Conservation (phyloP, 1,140 invertebrate species). For the Trichogramma pretiosum region DNA sequence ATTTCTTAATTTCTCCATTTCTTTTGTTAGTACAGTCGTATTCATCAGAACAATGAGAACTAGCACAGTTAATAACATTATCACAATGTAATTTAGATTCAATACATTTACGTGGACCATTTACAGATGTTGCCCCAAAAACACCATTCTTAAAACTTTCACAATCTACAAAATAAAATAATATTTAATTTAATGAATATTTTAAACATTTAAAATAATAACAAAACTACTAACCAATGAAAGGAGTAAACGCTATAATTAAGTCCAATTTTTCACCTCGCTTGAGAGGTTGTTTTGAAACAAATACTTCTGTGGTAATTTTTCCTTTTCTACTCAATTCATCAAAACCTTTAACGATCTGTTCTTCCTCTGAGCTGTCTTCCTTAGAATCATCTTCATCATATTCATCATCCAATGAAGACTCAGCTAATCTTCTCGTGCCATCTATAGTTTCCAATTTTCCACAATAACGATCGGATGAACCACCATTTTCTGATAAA, state of each 20-base stretch:
- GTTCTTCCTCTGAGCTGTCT: no score
- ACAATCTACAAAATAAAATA: slow-evolving; percentile 23
- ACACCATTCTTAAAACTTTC: slow-evolving; percentile 2
- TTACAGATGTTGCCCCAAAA: slow-evolving; percentile 1
- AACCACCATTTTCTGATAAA: slow-evolving; percentile 21
- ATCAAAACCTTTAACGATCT: slow-evolving; percentile 18
- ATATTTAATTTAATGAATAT: slow-evolving; percentile 2
- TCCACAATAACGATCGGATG: slow-evolving; percentile 27
- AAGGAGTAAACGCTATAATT: slow-evolving; percentile 33
- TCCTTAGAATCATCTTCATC: background rate
- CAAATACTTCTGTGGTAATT: slow-evolving; percentile 34
- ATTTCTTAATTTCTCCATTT: slow-evolving; percentile 16
- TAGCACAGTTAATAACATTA: slow-evolving; percentile 35
- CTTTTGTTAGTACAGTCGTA: slow-evolving; percentile 21
- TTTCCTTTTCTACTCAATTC: slow-evolving; percentile 18
- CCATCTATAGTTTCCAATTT: slow-evolving; percentile 17
- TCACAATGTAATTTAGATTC: slow-evolving; percentile 34
- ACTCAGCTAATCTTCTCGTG: no score
- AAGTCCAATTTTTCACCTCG: slow-evolving; percentile 25
- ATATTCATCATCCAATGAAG: background rate
- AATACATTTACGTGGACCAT: slow-evolving; percentile 28
- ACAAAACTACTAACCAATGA: slow-evolving; percentile 27
- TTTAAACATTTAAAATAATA: no score
- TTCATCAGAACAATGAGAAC: slow-evolving; percentile 34
- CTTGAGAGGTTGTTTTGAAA: slow-evolving; percentile 25